Conservation (phyloP, 2,797 vertebrate species). For the Galago senegalensis region DNA sequence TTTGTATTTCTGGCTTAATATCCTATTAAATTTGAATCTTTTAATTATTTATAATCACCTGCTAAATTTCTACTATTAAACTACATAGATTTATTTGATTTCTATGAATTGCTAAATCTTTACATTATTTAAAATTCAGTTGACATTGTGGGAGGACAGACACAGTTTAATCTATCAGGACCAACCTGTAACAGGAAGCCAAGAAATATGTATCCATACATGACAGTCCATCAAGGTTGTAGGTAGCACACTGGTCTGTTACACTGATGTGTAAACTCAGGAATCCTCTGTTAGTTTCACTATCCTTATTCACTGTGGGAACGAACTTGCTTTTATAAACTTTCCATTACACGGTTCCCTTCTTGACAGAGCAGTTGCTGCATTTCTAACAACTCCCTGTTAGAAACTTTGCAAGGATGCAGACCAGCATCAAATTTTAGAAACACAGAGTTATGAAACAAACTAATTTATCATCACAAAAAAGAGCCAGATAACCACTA, state of each 20-base stretch:
- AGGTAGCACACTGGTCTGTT: neutral
- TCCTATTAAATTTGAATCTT: neutral
- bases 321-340: conserved; percentile 27
- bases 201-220: neutral
- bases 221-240: neutral
- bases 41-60: neutral
- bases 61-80: neutral
- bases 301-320: neutral
- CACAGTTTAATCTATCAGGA: neutral
- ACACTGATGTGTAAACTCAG: neutral
- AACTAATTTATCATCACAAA: neutral
- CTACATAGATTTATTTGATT: neutral
- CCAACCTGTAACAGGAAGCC: neutral
- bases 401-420: neutral
- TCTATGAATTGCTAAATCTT: neutral
- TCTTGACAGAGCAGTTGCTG: neutral
- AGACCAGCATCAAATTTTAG: neutral
- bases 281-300: neutral
- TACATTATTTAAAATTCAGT: neutral
- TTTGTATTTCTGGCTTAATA: neutral
- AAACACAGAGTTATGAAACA: neutral
- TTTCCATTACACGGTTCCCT: neutral
- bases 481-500: neutral
- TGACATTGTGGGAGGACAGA: neutral
- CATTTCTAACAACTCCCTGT: neutral